Evolutionary conservation across 2,113 vertebrate species (phyloP).

Genomic region (Corydoras maculifer): DNA sequence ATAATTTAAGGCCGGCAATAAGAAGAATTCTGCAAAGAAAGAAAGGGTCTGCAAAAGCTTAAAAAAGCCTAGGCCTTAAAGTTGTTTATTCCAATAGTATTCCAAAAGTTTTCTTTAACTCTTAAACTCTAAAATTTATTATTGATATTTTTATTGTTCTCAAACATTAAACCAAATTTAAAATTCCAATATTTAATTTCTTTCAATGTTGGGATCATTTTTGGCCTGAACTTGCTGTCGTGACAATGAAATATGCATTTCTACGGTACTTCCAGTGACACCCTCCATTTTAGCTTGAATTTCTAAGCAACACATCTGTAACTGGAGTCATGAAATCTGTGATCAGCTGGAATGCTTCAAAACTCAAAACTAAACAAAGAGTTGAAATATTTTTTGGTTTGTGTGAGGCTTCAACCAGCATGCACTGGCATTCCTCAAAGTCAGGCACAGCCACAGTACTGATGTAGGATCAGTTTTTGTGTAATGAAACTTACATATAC

Average conservation of each 20-base stretch:
- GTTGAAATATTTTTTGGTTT: neutral
- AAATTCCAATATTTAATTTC: constrained; percentile 99
- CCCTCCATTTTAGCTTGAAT: constrained; percentile 16
- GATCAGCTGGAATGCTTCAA: neutral
- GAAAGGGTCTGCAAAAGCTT: neutral
- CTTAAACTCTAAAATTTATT: constrained; percentile 90
- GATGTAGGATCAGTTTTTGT: neutral
- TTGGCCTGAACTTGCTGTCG: constrained; percentile 85
- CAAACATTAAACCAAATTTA: constrained; percentile 86
- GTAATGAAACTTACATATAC: neutral
- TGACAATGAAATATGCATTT: constrained; percentile 65
- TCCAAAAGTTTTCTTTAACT: constrained; percentile 83
- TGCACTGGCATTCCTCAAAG: constrained; percentile 9
- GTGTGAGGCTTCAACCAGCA: neutral
- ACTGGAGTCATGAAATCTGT: constrained; percentile 40
- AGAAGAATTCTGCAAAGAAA: neutral
- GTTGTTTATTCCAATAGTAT: constrained; percentile 75
- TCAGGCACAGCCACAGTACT: neutral
- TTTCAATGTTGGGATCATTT: constrained; percentile 92
- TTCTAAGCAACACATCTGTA: constrained; percentile 44
- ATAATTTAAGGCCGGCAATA: neutral
- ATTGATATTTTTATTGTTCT: constrained; percentile 92
- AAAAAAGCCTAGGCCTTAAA: constrained; percentile 58
- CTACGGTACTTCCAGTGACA: constrained; percentile 49
- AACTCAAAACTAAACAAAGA: neutral